Conservation (phyloP, 2,888 invertebrate genomes). For the Plebejus argus region DNA sequence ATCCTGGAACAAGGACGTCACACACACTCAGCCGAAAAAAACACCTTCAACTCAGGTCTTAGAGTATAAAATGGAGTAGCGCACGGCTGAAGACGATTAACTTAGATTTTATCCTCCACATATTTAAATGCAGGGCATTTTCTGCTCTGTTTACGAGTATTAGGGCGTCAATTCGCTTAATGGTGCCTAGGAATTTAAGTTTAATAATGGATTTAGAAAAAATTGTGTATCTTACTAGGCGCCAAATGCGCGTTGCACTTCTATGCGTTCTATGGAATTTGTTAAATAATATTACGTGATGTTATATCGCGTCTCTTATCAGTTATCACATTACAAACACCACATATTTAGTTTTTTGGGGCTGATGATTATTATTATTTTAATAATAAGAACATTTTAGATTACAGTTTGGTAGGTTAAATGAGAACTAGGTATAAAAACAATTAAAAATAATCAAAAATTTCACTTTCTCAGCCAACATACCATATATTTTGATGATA, state of each 20-base stretch:
- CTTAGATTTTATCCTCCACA: slow-evolving; percentile 66
- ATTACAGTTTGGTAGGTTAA: background rate
- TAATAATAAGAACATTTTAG: background rate
- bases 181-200: slow-evolving; percentile 60
- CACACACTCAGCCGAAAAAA: slow-evolving; percentile 45
- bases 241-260: slow-evolving; percentile 74
- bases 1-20: slow-evolving; percentile 64
- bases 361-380: background rate
- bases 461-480: background rate
- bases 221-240: slow-evolving; percentile 71
- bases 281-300: slow-evolving; percentile 50
- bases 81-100: slow-evolving; percentile 59
- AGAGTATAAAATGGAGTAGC: slow-evolving; percentile 40
- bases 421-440: background rate
- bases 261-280: slow-evolving; percentile 60
- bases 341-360: background rate
- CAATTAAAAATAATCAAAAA: no score
- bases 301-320: slow-evolving; percentile 39
- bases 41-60: slow-evolving; percentile 45
- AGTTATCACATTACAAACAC: slow-evolving; percentile 36
- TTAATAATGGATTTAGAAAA: slow-evolving; percentile 66
- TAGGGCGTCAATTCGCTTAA: slow-evolving; percentile 50
- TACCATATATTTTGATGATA: no score
- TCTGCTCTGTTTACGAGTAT: slow-evolving; percentile 40
- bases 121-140: slow-evolving; percentile 44